Conservation (phyloP, 2,888 invertebrate genomes). For the Drosophila buzzatii region DNA sequence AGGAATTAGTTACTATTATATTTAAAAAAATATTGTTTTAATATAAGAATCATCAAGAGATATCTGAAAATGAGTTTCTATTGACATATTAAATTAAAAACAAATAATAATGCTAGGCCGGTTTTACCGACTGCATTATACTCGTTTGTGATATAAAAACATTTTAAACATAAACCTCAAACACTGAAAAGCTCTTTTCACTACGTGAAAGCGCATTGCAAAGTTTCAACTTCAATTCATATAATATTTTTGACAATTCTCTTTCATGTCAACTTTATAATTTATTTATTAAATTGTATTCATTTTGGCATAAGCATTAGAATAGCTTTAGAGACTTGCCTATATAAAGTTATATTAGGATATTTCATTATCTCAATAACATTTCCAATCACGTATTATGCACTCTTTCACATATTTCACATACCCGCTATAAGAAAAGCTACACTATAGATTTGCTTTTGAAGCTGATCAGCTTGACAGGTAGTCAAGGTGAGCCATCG, state of each 20-base stretch:
- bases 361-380: not conserved
- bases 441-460: constrained; percentile 18
- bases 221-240: not conserved
- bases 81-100: not conserved
- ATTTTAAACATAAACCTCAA: too few species aligned
- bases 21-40: too few species aligned
- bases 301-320: not conserved
- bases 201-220: too few species aligned
- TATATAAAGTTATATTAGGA: not conserved
- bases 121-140: too few species aligned
- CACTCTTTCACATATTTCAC: not conserved
- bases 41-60: too few species aligned
- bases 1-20: not conserved
- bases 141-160: too few species aligned
- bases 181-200: too few species aligned
- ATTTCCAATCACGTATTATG: not conserved
- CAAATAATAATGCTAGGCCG: too few species aligned
- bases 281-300: not conserved
- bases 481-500: constrained; percentile 68
- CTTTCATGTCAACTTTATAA: not conserved
- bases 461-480: constrained; percentile 52
- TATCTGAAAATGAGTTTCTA: not conserved
- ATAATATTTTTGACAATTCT: not conserved
- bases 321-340: too few species aligned
- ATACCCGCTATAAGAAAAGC: not conserved